Conservation (phyloP, 2,888 invertebrate species). For the Epinotia nisella region DNA sequence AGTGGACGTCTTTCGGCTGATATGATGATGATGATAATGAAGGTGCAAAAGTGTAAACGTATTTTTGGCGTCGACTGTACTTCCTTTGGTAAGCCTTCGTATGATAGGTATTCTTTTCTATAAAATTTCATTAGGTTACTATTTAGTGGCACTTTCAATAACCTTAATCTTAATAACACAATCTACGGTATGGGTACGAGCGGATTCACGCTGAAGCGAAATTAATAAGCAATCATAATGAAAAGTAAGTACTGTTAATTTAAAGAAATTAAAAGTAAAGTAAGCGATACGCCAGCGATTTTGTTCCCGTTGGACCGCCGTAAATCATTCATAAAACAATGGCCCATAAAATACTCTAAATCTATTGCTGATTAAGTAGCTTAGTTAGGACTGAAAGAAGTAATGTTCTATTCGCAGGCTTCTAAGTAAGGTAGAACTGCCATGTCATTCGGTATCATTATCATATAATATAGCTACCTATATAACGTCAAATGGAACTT, state of each 20-base stretch:
- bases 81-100: too few relatives aligned
- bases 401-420: too few relatives aligned
- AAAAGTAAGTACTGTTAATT: conserved; percentile 48
- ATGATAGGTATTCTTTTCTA: too few relatives aligned
- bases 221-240: conserved; percentile 62
- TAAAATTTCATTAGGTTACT: too few relatives aligned
- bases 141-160: neutral
- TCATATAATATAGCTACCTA: too few relatives aligned
- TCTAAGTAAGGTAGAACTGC: too few relatives aligned
- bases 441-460: too few relatives aligned
- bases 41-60: too few relatives aligned
- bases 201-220: conserved; percentile 40
- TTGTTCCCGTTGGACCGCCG: conserved; percentile 54
- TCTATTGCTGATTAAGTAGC: neutral
- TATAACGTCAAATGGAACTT: too few relatives aligned
- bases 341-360: neutral
- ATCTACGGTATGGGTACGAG: conserved; percentile 24
- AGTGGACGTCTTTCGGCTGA: too few relatives aligned
- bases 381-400: neutral
- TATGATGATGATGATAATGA: too few relatives aligned
- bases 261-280: conserved; percentile 50
- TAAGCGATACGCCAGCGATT: conserved; percentile 70
- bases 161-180: conserved; percentile 11
- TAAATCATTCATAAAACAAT: neutral
- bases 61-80: too few relatives aligned